A percentile compares a stretch with the other conserved stretches of the same genome.
phyloP scores from a whole-genome alignment of 2,888 invertebrate species.

The Lydus trimaculatus region DNA sequence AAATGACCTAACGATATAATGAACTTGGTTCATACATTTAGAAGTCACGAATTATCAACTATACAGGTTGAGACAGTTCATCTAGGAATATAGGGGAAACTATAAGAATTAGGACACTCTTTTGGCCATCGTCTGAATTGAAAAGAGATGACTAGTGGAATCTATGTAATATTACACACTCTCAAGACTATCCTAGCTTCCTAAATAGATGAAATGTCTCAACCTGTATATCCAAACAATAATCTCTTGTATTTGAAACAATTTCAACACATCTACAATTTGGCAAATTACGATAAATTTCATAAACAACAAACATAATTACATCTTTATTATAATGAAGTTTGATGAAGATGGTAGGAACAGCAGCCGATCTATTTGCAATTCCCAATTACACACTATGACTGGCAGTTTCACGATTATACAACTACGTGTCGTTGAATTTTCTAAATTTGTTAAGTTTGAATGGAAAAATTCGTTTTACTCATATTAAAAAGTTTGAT shows the following conservation, averaged over 20 bases:
- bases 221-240: too few relatives aligned
- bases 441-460: constrained; percentile 32
- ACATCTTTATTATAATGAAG: not conserved
- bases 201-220: too few relatives aligned
- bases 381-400: constrained; percentile 46
- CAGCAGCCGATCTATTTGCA: constrained; percentile 26
- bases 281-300: too few relatives aligned
- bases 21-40: constrained; percentile 38
- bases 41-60: constrained; percentile 51
- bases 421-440: constrained; percentile 29
- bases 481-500: too few relatives aligned
- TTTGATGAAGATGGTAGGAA: not conserved
- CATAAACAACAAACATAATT: not conserved
- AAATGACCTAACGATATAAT: constrained; percentile 47
- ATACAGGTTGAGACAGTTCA: too few relatives aligned
- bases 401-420: constrained; percentile 39
- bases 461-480: constrained; percentile 12
- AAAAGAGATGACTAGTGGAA: too few relatives aligned
- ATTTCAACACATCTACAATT: too few relatives aligned
- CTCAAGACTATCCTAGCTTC: too few relatives aligned
- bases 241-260: not conserved
- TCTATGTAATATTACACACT: too few relatives aligned
- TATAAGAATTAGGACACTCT: too few relatives aligned
- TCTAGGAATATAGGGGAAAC: too few relatives aligned
- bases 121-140: too few relatives aligned